These are phyloP conservation scores for Misgurnus mizolepis DNA, from an alignment of 2,113 vertebrate species.

Conservation along the genomic window DNA sequence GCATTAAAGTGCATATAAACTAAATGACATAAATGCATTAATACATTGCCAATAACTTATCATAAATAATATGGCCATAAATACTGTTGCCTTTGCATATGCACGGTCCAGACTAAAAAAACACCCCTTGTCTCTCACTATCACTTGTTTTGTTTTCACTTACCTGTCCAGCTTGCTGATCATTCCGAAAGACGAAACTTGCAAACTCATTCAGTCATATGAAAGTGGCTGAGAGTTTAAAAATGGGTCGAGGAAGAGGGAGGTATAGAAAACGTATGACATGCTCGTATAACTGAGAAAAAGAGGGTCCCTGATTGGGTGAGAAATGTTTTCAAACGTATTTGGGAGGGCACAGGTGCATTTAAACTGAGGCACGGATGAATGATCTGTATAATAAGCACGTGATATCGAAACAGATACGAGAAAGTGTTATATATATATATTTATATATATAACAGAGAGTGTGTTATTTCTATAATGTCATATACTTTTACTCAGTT, in stretches of 20 bases:
- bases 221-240: constrained; percentile 56
- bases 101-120: neutral
- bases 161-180: constrained; percentile 79
- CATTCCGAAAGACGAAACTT: constrained; percentile 71
- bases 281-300: constrained; percentile 52
- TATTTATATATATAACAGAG: neutral
- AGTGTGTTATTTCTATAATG: neutral
- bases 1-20: neutral
- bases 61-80: neutral
- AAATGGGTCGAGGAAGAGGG: constrained; percentile 65
- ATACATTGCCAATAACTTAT: constrained; percentile 26
- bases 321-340: constrained; percentile 51
- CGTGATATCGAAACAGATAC: constrained; percentile 23
- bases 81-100: neutral
- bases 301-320: constrained; percentile 72
- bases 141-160: constrained; percentile 58
- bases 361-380: constrained; percentile 57
- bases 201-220: constrained; percentile 58
- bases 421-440: constrained; percentile 1
- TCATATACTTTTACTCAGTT: neutral
- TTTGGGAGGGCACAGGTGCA: constrained; percentile 48
- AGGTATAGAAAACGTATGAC: constrained; percentile 54
- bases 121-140: constrained; percentile 25
- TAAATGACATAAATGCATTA: constrained; percentile 47
- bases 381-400: constrained; percentile 23